These are phyloP conservation scores for Spermophilus dauricus DNA, from an alignment of 2,113 vertebrate genomes.

Conservation along the genomic window DNA sequence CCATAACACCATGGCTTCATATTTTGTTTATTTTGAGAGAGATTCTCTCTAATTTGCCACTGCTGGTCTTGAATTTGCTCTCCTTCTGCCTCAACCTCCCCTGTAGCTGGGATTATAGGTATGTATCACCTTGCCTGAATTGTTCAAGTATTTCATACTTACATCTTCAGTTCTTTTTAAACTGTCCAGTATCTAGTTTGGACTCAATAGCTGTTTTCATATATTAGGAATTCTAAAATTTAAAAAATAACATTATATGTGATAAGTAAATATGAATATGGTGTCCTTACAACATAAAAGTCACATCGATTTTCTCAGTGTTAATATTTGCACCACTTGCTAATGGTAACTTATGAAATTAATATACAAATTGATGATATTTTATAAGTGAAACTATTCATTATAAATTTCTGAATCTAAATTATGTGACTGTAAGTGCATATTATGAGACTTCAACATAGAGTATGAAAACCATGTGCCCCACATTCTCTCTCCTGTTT, in stretches of 20 bases:
- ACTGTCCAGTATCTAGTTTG: neutral
- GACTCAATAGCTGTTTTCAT: neutral
- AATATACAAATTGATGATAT: no score
- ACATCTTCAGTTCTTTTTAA: neutral
- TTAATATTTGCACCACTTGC: neutral
- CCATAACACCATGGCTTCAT: no score
- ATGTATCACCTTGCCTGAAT: no score
- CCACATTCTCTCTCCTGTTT: neutral
- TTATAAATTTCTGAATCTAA: neutral
- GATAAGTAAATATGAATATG: neutral
- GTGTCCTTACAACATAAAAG: neutral
- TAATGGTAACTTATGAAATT: neutral
- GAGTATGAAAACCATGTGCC: accelerated
- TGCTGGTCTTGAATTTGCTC: no score
- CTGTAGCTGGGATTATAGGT: no score
- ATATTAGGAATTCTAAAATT: neutral
- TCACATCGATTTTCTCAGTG: neutral
- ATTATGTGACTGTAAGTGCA: neutral
- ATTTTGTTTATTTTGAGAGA: no score
- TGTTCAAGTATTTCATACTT: neutral
- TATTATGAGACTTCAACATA: neutral
- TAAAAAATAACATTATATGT: neutral
- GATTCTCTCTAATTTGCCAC: no score
- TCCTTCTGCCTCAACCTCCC: no score
- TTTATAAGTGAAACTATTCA: no score